Percentiles rank a stretch among this genome's conserved stretches.
These are phyloP conservation scores for Elanus axillaris DNA, from an alignment of 2,113 vertebrate genomes.

Conservation along the genomic window DNA sequence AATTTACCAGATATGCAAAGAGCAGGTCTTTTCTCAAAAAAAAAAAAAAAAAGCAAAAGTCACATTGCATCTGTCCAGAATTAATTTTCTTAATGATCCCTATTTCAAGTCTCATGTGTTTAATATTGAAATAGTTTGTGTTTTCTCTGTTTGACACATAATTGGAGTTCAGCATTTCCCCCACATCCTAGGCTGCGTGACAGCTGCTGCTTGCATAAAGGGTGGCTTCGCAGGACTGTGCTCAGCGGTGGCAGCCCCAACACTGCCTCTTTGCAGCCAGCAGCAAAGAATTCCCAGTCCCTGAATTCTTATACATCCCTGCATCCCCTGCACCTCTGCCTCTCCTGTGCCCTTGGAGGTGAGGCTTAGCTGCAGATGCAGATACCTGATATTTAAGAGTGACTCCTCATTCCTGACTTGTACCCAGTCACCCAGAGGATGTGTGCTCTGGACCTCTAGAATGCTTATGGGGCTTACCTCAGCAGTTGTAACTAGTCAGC, in stretches of 20 bases:
- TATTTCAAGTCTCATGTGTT: neutral
- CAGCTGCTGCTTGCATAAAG: neutral
- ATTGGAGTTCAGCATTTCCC: neutral
- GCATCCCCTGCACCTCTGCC: neutral
- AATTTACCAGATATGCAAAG: neutral
- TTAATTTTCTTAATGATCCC: neutral
- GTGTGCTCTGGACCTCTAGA: neutral
- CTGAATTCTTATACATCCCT: neutral
- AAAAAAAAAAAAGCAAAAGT: neutral
- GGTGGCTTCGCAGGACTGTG: neutral
- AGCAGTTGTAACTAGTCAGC: accelerated
- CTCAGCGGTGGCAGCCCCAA: neutral
- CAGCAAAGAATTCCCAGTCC: neutral
- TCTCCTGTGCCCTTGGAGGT: neutral
- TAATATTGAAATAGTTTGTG: neutral
- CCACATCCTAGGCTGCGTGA: neutral
- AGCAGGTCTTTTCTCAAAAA: neutral
- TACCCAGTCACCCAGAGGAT: neutral
- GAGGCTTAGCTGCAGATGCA: neutral
- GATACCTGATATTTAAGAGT: neutral
- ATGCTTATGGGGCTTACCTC: accelerated
- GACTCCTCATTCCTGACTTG: neutral
- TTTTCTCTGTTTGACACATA: neutral
- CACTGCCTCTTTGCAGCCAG: neutral
- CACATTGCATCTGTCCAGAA: neutral